Percentiles rank a stretch among this genome's conserved stretches.
Evolutionary conservation across 1,140 invertebrate species (phyloP).

Genomic region (Drosophila bifasciata): DNA sequence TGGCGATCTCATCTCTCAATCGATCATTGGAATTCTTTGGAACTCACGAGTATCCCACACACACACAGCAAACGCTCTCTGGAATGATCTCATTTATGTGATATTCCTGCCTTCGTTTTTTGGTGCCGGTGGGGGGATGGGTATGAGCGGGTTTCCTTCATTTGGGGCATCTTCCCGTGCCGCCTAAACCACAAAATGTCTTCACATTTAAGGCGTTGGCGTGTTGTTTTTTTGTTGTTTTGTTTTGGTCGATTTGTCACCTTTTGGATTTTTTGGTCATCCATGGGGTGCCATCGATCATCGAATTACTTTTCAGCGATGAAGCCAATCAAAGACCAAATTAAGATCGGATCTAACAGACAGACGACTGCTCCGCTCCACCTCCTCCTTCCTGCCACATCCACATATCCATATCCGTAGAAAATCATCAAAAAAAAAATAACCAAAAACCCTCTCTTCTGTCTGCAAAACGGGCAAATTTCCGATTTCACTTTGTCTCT

Average conservation of each 20-base stretch:
- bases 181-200: neutral
- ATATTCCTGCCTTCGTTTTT: constrained; percentile 1
- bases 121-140: neutral
- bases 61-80: too few species aligned
- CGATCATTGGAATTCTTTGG: constrained; percentile 14
- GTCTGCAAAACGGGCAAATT: constrained; percentile 43
- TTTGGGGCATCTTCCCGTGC: neutral
- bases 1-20: neutral
- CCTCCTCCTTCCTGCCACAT: constrained; percentile 31
- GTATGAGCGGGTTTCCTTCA: constrained; percentile 10
- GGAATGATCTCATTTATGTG: constrained; percentile 29
- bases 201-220: constrained; percentile 15
- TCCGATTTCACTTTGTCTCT: constrained; percentile 69
- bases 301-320: constrained; percentile 11
- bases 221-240: constrained; percentile 11
- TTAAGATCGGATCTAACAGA: constrained; percentile 19
- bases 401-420: constrained; percentile 16
- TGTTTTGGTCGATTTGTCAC: constrained; percentile 21
- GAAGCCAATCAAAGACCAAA: constrained; percentile 47
- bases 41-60: constrained; percentile 1
- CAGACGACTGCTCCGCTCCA: constrained; percentile 1
- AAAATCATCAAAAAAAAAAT: constrained; percentile 27
- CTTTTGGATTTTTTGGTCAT: constrained; percentile 28
- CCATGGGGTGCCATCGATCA: constrained; percentile 26
- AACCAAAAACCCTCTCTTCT: constrained; percentile 10